Conservation (phyloP, 2,797 vertebrate genomes). For the Pterois miles region DNA sequence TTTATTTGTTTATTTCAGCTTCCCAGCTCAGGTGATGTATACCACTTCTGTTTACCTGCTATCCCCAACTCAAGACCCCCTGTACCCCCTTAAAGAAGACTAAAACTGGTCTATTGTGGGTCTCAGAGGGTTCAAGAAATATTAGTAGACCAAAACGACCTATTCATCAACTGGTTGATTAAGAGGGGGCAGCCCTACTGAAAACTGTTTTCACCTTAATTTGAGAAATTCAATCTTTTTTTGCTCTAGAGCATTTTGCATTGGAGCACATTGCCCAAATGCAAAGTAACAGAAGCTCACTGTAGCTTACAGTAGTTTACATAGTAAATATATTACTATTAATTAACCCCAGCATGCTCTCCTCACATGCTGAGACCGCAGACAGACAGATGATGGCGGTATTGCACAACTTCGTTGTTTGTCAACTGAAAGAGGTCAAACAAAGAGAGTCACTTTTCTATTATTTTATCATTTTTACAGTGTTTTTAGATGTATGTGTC, state of each 20-base stretch:
- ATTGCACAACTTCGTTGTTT: neutral
- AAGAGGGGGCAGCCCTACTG: too few relatives aligned
- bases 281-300: neutral
- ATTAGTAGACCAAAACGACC: too few relatives aligned
- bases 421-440: neutral
- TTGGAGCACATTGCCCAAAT: neutral
- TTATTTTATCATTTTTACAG: neutral
- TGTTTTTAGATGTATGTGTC: neutral
- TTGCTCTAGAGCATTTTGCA: neutral
- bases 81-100: too few relatives aligned
- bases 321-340: neutral
- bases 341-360: neutral
- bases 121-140: too few relatives aligned
- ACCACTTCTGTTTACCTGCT: too few relatives aligned
- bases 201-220: neutral
- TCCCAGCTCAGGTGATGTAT: too few relatives aligned
- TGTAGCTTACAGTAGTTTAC: too few relatives aligned
- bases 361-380: neutral
- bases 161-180: too few relatives aligned
- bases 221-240: neutral
- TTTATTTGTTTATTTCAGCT: too few relatives aligned
- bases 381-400: neutral
- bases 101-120: too few relatives aligned
- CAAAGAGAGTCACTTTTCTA: neutral
- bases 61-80: too few relatives aligned